Evolutionary conservation across 2,888 invertebrate genomes (phyloP).

Genomic region (Salpingus planirostris): DNA sequence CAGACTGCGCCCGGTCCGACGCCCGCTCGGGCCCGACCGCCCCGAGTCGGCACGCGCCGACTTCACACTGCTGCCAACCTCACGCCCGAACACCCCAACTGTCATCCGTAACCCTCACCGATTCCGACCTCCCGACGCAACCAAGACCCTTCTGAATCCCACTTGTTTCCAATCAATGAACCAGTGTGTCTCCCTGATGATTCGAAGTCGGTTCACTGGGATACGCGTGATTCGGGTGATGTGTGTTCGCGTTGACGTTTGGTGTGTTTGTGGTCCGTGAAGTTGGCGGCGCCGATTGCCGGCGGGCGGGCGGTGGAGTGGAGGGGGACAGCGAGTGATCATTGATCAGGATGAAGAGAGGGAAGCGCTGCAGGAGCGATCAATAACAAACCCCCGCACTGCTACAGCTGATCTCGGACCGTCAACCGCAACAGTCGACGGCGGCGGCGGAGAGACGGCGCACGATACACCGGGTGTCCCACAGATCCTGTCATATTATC

Average conservation of each 20-base stretch:
- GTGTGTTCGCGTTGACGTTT: too few species aligned
- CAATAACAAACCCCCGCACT: constrained; percentile 39
- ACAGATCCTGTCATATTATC: too few species aligned
- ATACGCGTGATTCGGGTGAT: too few species aligned
- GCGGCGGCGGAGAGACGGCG: constrained; percentile 20
- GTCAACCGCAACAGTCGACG: constrained; percentile 26
- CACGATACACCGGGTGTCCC: too few species aligned
- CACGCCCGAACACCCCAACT: too few species aligned
- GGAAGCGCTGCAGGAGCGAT: constrained; percentile 27
- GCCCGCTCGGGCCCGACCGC: constrained; percentile 34
- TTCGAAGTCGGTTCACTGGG: too few species aligned
- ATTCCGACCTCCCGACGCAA: too few species aligned
- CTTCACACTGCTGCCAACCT: constrained; percentile 37
- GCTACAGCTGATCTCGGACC: constrained; percentile 39
- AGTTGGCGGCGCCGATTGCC: constrained; percentile 9
- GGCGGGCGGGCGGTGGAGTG: neutral
- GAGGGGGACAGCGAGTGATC: constrained; percentile 24
- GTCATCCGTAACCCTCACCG: too few species aligned
- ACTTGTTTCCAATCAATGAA: too few species aligned
- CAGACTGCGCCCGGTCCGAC: constrained; percentile 40
- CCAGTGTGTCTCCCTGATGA: too few species aligned
- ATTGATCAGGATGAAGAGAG: constrained; percentile 34
- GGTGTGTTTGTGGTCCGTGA: constrained; percentile 4
- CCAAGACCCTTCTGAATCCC: too few species aligned
- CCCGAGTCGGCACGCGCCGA: constrained; percentile 30